A percentile compares a stretch with the other conserved stretches of the same genome.
These are phyloP conservation scores for Anoura caudifer DNA, from an alignment of 2,113 vertebrate species.

Conservation along the genomic window DNA sequence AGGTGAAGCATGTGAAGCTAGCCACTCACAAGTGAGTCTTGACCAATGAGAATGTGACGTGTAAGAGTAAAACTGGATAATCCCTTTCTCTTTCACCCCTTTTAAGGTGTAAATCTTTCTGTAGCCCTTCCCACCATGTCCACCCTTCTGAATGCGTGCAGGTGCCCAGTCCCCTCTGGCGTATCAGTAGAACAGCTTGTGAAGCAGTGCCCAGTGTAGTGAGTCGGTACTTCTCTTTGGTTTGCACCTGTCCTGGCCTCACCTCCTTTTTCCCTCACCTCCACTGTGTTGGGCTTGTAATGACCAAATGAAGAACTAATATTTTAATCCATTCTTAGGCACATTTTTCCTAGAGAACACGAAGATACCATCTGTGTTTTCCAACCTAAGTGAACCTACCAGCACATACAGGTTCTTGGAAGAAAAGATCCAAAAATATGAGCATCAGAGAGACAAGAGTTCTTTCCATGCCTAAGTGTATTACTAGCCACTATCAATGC, in stretches of 20 bases:
- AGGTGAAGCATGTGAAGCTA: background rate
- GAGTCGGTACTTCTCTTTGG: background rate
- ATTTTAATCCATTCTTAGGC: background rate
- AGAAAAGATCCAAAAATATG: background rate
- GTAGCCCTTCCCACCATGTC: background rate
- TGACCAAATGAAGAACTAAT: background rate
- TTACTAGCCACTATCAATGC: background rate
- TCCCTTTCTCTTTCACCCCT: background rate
- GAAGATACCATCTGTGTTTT: background rate
- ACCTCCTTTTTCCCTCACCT: background rate
- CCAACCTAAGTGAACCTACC: background rate
- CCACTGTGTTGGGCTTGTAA: background rate
- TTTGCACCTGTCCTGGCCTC: background rate
- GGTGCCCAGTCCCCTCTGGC: background rate
- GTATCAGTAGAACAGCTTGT: background rate
- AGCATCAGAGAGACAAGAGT: background rate
- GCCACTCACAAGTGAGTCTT: background rate
- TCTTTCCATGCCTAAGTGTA: background rate
- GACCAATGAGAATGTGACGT: background rate
- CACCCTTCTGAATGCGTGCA: background rate
- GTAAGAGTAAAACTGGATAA: background rate
- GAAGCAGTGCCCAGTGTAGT: background rate
- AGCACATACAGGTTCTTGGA: background rate
- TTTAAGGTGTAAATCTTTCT: background rate
- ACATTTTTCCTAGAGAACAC: background rate